Evolutionary conservation across 2,113 vertebrate species (phyloP).

Genomic region (Chaetorhynchus papuensis): DNA sequence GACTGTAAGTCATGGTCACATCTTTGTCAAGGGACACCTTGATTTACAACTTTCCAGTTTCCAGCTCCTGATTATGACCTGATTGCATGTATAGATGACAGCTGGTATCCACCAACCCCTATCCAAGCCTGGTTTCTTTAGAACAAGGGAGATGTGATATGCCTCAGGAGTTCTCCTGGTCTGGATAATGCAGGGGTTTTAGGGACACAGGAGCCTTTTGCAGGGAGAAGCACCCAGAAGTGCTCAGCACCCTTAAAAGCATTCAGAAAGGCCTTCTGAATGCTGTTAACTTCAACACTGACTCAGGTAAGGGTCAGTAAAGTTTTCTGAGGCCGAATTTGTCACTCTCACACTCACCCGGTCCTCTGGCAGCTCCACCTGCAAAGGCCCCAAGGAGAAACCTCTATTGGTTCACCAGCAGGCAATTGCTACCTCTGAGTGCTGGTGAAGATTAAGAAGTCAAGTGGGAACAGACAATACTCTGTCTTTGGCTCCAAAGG

Average conservation of each 20-base stretch:
- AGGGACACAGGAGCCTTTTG: neutral
- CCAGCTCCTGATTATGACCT: neutral
- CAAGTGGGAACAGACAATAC: neutral
- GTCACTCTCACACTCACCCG: neutral
- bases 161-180: neutral
- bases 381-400: neutral
- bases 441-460: neutral
- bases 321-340: neutral
- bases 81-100: neutral
- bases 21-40: neutral
- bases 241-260: neutral
- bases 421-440: neutral
- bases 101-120: neutral
- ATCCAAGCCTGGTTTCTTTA: neutral
- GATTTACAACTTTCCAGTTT: neutral
- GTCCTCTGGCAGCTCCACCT: neutral
- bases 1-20: neutral
- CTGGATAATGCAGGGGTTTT: neutral
- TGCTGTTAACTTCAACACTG: neutral
- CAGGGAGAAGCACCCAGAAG: neutral
- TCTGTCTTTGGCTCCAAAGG: neutral
- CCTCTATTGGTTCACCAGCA: neutral
- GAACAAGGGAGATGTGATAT: neutral
- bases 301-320: neutral
- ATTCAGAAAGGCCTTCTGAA: neutral